Base-by-base conservation (phyloP, 1,140 invertebrate species). In the Pygmarrhopalites habei region DNA sequence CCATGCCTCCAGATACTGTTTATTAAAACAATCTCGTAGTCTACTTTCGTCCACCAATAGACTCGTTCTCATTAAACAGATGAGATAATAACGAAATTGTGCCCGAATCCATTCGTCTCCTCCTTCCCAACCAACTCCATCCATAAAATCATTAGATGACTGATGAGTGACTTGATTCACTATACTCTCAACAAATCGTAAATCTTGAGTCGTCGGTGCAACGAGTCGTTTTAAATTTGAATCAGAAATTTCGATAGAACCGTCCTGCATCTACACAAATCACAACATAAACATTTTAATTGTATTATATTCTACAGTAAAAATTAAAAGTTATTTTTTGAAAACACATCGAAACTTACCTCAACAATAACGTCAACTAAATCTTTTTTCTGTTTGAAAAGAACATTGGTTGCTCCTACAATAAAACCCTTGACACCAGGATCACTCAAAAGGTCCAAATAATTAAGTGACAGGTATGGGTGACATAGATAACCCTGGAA, bases 351-450 rank as follows among this genome's bases (percentile, higher is more conserved):
- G 55, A 57, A 55, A 30, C 70, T 73, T 77, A 95, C 86, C 78
- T 95, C 94, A 14, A 99, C 82, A 55, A 98, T 77, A 30, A 93
- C 87, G 80, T 99, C 95, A 72, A 92, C 89, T 4, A 96, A 76
- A 72, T 95, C 88, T 62, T 87, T 84, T 73, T 95, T 95, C 73
- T 97, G 94, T 75, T 94, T 93, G 73, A 98, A 99, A 7, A 99
- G 79, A 19, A 96, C 86, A 82, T 99, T 99, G 39, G 95, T 97
- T 10, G 95, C 95, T 52, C 96, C 96, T 65, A 97, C 89, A 39
- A 97, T 79, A 77, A 95, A 98, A 51, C 92, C 90, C 66, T 90
- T 80, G 7, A 97, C 88, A 72, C 89, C 90, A 1, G 86, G 80
- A 76, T 97, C 92, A 60, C 84, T 85, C 28, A 99, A 76, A 46